These are phyloP conservation scores for Acrocephalus scirpaceus DNA, from an alignment of 2,797 vertebrate genomes.

Conservation along the genomic window DNA sequence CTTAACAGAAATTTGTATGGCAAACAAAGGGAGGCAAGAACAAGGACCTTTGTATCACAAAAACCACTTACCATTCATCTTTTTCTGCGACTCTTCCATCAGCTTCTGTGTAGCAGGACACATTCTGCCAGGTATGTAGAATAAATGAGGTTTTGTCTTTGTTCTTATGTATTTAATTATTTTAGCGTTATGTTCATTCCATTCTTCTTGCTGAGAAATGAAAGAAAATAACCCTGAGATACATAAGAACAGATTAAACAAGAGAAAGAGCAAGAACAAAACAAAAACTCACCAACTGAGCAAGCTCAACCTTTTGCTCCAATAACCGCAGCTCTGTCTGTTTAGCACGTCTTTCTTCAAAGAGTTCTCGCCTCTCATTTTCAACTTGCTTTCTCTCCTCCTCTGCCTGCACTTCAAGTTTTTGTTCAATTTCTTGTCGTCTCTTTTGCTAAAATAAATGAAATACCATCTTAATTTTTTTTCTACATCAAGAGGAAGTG, in stretches of 20 bases:
- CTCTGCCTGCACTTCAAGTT: slow-evolving; percentile 97
- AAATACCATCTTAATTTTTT: neutral
- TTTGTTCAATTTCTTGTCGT: slow-evolving; percentile 96
- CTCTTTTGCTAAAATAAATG: slow-evolving; percentile 86
- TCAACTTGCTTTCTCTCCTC: slow-evolving; percentile 95
- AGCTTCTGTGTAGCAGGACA: slow-evolving; percentile 95
- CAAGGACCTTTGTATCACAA: neutral
- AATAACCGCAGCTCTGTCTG: slow-evolving; percentile 95
- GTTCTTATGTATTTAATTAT: slow-evolving; percentile 97
- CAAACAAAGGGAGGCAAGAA: neutral
- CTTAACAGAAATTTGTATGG: neutral
- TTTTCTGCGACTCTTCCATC: slow-evolving; percentile 96
- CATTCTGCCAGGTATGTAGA: slow-evolving; percentile 94
- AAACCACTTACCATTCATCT: slow-evolving; percentile 88
- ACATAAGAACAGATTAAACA: neutral
- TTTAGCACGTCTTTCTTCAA: slow-evolving; percentile 96
- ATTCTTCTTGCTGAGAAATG: slow-evolving; percentile 93
- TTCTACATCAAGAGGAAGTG: neutral
- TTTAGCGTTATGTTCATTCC: slow-evolving; percentile 93
- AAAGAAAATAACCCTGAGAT: slow-evolving; percentile 26
- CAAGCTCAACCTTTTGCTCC: slow-evolving; percentile 98
- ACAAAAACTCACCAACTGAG: slow-evolving; percentile 88
- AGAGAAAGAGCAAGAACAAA: neutral
- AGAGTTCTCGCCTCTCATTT: slow-evolving; percentile 92
- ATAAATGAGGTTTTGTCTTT: slow-evolving; percentile 94